Percentiles rank a stretch among this genome's conserved stretches.
These are phyloP conservation scores for Patella vulgata DNA, from an alignment of 1,140 invertebrate species.

Conservation along the genomic window DNA sequence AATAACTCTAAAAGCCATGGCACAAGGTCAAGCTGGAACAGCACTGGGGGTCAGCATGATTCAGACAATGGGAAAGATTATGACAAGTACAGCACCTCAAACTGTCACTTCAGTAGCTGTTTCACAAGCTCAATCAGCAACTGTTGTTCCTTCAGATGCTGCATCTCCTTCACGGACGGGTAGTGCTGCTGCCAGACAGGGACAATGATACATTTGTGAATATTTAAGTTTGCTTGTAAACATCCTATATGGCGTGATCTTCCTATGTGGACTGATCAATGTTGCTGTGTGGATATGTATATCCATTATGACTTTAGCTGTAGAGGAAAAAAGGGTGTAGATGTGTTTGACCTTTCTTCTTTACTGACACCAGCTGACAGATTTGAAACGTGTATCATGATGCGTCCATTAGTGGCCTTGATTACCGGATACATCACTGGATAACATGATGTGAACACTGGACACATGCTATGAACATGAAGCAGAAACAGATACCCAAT, in stretches of 20 bases:
- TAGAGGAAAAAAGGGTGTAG: too few relatives aligned
- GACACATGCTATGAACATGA: too few relatives aligned
- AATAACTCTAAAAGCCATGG: constrained; percentile 42
- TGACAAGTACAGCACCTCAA: constrained; percentile 17
- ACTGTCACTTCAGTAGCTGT: constrained; percentile 5
- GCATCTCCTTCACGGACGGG: constrained; percentile 6
- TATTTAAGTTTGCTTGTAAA: neutral
- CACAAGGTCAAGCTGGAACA: constrained; percentile 17
- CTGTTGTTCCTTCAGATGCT: constrained; percentile 1
- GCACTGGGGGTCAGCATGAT: constrained; percentile 35
- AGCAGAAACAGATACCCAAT: too few relatives aligned
- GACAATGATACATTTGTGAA: constrained; percentile 8
- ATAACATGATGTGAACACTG: too few relatives aligned
- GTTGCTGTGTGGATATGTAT: too few relatives aligned
- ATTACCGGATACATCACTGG: neutral
- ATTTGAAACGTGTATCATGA: neutral
- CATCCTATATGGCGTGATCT: constrained; percentile 1
- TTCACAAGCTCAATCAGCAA: constrained; percentile 7
- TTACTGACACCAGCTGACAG: neutral
- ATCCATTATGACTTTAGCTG: too few relatives aligned
- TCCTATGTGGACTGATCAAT: neutral
- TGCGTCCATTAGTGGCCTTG: constrained; percentile 1
- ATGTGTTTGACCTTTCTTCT: neutral
- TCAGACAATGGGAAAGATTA: constrained; percentile 49
- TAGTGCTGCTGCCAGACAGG: neutral